Evolutionary conservation across 2,888 invertebrate species (phyloP).

Genomic region (Calliphora vomitoria): DNA sequence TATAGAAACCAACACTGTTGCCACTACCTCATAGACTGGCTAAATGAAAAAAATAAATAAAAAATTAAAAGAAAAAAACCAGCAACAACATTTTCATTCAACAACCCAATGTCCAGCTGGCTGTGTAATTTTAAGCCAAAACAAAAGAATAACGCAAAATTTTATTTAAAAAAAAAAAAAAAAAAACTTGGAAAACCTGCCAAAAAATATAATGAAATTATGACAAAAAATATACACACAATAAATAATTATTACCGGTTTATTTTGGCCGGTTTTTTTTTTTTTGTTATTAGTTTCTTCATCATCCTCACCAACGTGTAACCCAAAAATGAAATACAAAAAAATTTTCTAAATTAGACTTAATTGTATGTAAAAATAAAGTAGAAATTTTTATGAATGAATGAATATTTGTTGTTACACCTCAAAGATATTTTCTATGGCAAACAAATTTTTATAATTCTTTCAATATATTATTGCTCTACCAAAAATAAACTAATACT

Average conservation of each 20-base stretch:
- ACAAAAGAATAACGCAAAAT: conserved; percentile 51
- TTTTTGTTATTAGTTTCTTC: not conserved
- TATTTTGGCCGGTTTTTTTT: conserved; percentile 47
- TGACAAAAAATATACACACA: conserved; percentile 22
- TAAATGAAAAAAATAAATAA: not conserved
- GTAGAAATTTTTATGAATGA: conserved; percentile 65
- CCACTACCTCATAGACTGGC: conserved; percentile 6
- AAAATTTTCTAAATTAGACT: conserved; percentile 43
- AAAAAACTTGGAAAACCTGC: conserved; percentile 57
- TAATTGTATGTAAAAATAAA: not conserved
- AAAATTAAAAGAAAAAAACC: conserved; percentile 1
- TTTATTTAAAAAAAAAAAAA: conserved; percentile 4
- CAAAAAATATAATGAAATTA: conserved; percentile 52
- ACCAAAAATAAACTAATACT: not conserved
- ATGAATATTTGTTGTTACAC: conserved; percentile 22
- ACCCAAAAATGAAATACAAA: conserved; percentile 51
- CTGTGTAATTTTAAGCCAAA: not conserved
- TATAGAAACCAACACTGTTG: conserved; percentile 49
- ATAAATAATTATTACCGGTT: conserved; percentile 61
- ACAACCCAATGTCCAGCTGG: conserved; percentile 62
- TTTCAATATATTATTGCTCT: not conserved
- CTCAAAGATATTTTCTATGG: not conserved
- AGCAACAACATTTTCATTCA: conserved; percentile 57
- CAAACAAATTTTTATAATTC: not conserved
- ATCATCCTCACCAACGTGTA: conserved; percentile 27